Evolutionary conservation across 2,797 vertebrate species (phyloP), one percentile per base, ranked within the genome.

Genomic region (Neomorphus geoffroyi): DNA sequence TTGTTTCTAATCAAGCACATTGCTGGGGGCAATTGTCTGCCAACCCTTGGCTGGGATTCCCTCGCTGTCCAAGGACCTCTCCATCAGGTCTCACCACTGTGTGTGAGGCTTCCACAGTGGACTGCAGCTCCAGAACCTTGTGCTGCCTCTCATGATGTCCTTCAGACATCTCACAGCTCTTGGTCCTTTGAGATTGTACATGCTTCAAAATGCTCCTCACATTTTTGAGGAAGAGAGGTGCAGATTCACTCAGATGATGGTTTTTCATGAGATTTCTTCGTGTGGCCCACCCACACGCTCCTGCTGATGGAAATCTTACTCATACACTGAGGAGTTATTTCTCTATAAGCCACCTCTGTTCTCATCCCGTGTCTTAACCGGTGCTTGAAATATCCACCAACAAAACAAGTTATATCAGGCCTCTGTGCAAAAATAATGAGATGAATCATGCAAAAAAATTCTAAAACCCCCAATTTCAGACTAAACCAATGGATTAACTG

Each of bases 11-110:
- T 12, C 12, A 51, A 27, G 13, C 24, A 11, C 24, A 14, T 19
- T 45, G 64, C 35, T 11, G 18, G 7, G 21, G 26, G 51, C 10
- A 64, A 56, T 39, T 30, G 13, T 19, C 50, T 28, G 13, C 41
- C 11, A 27, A 7, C 11, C 12, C 32, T 54, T 1, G 2, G 27
- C 19, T 60, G 1, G 0, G 19, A 60, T 60, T 80, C 39, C 6
- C 41, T 74, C 1, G 0, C 10, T 48, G 13, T 30, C 11, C 39
- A 48, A 27, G 7, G 62, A 72, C 10, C 16, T 66, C 26, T 21
- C 18, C 24, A 50, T 18, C 23, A 46, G 24, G 24, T 60, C 32
- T 80, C 46, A 27, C 9, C 12, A 26, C 39, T 64, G 12, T 13
- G 9, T 64, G 24, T 65, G 45, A 46, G 45, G 32, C 16, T 48